Conservation (phyloP, 2,888 invertebrate species). For the Netelia virgata region DNA sequence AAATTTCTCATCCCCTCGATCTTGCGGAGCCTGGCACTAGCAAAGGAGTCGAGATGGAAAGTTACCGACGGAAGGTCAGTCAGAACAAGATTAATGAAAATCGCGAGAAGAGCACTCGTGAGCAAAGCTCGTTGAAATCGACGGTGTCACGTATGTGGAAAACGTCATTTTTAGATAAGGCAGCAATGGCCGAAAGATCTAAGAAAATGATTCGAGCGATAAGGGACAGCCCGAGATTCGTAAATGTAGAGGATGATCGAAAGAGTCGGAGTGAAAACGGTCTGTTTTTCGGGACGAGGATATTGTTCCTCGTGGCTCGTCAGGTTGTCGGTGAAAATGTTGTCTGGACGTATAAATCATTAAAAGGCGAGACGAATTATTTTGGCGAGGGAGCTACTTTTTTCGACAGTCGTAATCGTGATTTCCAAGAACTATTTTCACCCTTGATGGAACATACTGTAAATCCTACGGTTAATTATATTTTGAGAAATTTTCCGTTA, state of each 20-base stretch:
- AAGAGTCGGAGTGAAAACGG: not conserved
- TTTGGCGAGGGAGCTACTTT: not conserved
- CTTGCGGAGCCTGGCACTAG: conserved; percentile 38
- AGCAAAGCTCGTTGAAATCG: conserved; percentile 3
- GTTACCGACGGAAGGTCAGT: conserved; percentile 52
- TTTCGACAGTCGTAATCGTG: conserved; percentile 8
- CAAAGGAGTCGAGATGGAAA: conserved; percentile 34
- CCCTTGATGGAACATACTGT: conserved; percentile 18
- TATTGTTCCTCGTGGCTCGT: not conserved
- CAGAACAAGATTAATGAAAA: conserved; percentile 24
- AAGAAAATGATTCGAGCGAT: not conserved
- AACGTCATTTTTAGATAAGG: conserved; percentile 53
- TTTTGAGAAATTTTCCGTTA: not conserved
- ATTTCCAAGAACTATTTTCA: not conserved
- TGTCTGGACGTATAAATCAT: not conserved
- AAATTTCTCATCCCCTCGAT: conserved; percentile 36
- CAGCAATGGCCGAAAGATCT: conserved; percentile 17
- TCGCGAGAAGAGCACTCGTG: not conserved
- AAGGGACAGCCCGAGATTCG: not conserved
- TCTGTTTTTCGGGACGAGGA: not conserved
- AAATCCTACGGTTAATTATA: not conserved
- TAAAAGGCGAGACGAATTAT: not conserved
- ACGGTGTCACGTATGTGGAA: conserved; percentile 15
- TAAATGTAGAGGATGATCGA: not conserved
- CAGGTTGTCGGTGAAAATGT: conserved; percentile 20